These are phyloP conservation scores for Mormyrus proboscirostris DNA, from an alignment of 2,797 vertebrate species.

Conservation along the genomic window DNA sequence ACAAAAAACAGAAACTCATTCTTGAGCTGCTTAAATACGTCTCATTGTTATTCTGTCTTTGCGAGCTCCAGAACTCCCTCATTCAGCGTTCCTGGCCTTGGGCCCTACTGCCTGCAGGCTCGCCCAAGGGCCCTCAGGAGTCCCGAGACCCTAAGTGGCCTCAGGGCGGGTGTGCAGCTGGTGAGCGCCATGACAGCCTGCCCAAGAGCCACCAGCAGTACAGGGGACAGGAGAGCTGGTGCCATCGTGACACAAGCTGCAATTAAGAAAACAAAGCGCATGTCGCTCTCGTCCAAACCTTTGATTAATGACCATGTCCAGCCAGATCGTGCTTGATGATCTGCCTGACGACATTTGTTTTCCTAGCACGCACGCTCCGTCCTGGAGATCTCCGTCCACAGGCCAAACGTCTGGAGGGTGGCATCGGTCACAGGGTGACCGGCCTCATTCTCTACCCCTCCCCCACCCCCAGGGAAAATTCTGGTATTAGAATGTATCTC, in stretches of 20 bases:
- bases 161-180: neutral
- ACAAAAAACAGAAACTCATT: neutral
- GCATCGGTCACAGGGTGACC: neutral
- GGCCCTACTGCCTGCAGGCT: neutral
- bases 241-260: neutral
- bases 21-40: neutral
- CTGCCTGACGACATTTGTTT: neutral
- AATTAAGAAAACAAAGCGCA: neutral
- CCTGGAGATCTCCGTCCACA: neutral
- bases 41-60: constrained; percentile 5
- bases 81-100: neutral
- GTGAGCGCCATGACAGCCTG: neutral
- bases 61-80: neutral
- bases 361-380: neutral
- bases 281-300: neutral
- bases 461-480: neutral
- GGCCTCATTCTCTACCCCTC: neutral
- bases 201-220: neutral
- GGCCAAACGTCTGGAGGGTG: neutral
- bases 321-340: neutral
- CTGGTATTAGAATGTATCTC: neutral
- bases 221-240: neutral
- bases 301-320: neutral
- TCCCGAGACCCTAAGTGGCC: neutral
- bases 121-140: neutral